Base-by-base conservation (phyloP, 1,140 invertebrate genomes). In the Tetranychus urticae region DNA sequence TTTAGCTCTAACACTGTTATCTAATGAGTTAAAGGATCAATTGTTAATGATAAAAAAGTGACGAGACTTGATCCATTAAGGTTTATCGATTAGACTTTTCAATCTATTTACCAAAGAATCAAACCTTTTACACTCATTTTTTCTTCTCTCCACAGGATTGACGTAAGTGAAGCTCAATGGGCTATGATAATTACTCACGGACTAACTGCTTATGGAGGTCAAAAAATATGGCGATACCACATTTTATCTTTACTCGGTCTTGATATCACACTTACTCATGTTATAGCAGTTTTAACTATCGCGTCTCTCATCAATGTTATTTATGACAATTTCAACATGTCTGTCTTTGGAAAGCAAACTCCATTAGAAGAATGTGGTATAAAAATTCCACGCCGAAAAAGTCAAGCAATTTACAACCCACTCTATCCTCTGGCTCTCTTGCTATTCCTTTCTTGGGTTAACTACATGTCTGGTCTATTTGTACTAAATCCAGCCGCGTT, bases 161-260 rank as follows among this genome's bases (percentile, higher is more conserved):
- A 98, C 79, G 94, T 98, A 1, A 98, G 93, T 0, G 94, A 99
- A 77, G 90, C 89, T 23, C 94, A 98, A 75, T 84, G 89, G 71
- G 82, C 81, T 4, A 89, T 97, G 61, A 97, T 98, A 61, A 69
- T 71, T 52, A 85, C 96, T 65, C 87, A 96, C 69, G 66, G 94
- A 31, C 75, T 90, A 55, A 89, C 91, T 42, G 84, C 86, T 7
- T 73, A 84, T 36, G 85, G 93, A 70, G 92, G 93, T 7, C 78
- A 87, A 36, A 74, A 75, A 63, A 77, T 96, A 64, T 97, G 92
- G 91, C n/a, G n/a, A 13, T 14, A 31, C 12, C 13, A 3, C 6
- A 33, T 61, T 14, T 8, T 55, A 12, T 10, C 35, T 13, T 10
- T 55, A n/a, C 31, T 23, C 23, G 13, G 36, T 48, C 3, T 46